Conservation (phyloP, 2,113 vertebrate genomes). For the Lamprotornis superbus region DNA sequence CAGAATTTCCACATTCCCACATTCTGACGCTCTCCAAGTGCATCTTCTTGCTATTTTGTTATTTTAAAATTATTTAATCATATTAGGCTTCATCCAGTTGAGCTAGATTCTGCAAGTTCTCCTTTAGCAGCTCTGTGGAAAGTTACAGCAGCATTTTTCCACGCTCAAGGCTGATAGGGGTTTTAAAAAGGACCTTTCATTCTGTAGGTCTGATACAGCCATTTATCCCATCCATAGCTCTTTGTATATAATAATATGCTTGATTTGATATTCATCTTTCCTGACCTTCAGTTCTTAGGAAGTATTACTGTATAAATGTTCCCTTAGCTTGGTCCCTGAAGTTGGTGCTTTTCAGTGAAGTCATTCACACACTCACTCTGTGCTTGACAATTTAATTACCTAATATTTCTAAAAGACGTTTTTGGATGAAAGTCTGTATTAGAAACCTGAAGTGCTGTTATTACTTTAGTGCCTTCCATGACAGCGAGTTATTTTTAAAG, state of each 20-base stretch:
- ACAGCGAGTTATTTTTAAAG: background rate
- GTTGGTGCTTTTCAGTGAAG: background rate
- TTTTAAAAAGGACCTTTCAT: background rate
- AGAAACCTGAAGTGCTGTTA: background rate
- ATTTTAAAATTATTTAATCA: background rate
- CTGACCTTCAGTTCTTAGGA: background rate
- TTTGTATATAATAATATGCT: background rate
- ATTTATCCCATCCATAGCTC: background rate
- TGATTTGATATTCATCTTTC: background rate
- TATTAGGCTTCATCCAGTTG: background rate
- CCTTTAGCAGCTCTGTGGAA: background rate
- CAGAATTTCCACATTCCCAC: background rate
- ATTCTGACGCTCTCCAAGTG: background rate
- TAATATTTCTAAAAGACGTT: background rate
- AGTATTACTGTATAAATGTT: background rate
- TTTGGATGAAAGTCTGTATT: background rate
- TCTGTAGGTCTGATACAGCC: background rate
- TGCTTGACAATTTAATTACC: constrained; percentile 3
- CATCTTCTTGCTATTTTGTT: background rate
- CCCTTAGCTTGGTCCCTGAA: background rate
- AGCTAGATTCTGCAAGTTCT: background rate
- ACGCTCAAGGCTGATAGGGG: rapidly evolving
- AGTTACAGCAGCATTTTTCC: background rate
- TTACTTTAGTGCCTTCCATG: background rate
- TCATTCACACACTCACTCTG: background rate